phyloP scores from a whole-genome alignment of 30 jellyfish, hydroid and myxozoan species.

The Chrysaora quinquecirrha region DNA sequence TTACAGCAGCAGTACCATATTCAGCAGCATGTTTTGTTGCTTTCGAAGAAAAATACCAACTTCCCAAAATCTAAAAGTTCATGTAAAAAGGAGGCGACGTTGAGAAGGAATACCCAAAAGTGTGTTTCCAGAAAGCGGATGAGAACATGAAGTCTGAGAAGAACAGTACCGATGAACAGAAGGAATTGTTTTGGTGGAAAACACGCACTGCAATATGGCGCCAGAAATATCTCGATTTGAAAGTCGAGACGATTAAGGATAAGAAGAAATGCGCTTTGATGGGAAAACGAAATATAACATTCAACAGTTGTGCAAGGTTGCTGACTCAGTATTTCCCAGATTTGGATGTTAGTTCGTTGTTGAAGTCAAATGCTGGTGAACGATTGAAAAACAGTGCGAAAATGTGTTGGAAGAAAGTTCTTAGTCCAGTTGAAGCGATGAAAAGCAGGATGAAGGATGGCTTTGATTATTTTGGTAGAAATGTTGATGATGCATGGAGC shows the following conservation, averaged over 20 bases:
- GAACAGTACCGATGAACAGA: constrained; percentile 15
- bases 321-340: constrained; percentile 51
- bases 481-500: constrained; percentile 49
- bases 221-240: constrained; percentile 47
- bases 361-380: constrained; percentile 28
- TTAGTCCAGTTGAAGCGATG: constrained; percentile 57
- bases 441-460: constrained; percentile 51
- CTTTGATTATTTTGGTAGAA: constrained; percentile 24
- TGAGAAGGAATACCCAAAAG: background rate
- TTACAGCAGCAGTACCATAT: constrained; percentile 37
- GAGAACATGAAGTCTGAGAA: background rate
- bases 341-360: constrained; percentile 29
- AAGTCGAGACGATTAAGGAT: constrained; percentile 24
- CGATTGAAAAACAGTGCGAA: constrained; percentile 58
- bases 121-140: background rate
- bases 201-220: constrained; percentile 70
- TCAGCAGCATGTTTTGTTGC: constrained; percentile 45
- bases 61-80: background rate
- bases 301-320: constrained; percentile 52
- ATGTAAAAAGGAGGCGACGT: background rate
- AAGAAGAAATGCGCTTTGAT: constrained; percentile 9
- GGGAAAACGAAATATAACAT: constrained; percentile 21
- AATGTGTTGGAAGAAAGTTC: constrained; percentile 60
- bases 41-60: constrained; percentile 40
- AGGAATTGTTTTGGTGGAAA: constrained; percentile 67